Percentiles rank a stretch among this genome's conserved stretches.
Conservation (phyloP, 2,888 invertebrate species). For the Sarcophaga subvicina region DNA sequence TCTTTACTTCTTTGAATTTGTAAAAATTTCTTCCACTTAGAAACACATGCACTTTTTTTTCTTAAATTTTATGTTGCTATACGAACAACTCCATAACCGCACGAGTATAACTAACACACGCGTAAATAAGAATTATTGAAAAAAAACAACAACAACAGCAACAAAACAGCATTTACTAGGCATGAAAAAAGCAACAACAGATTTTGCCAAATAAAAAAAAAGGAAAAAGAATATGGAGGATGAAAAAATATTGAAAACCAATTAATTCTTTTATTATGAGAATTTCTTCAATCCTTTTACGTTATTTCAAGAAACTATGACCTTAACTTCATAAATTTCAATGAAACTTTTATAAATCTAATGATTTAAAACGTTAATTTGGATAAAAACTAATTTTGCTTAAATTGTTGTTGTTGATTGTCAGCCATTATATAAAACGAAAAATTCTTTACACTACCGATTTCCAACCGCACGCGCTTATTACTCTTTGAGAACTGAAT, state of each 20-base stretch:
- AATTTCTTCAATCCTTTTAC: background rate
- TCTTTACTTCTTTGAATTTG: too few species aligned
- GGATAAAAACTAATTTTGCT: background rate
- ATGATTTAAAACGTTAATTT: background rate
- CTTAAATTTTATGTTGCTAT: conserved; percentile 27
- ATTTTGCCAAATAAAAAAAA: background rate
- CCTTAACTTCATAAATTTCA: background rate
- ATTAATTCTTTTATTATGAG: background rate
- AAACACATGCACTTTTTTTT: conserved; percentile 44
- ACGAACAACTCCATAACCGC: conserved; percentile 33
- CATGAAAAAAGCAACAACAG: background rate
- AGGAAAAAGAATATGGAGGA: background rate
- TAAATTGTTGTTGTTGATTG: background rate
- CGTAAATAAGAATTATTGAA: background rate
- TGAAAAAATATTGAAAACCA: background rate
- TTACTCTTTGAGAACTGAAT: conserved; percentile 55
- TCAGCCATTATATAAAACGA: background rate
- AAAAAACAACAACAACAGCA: background rate
- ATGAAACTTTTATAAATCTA: background rate
- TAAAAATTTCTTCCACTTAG: too few species aligned
- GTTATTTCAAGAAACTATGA: background rate
- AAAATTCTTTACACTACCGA: conserved; percentile 15
- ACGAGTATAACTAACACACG: conserved; percentile 11
- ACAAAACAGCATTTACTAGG: background rate
- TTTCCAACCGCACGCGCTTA: conserved; percentile 29